Percentiles rank a stretch among this genome's conserved stretches.
Evolutionary conservation across 1,140 invertebrate species (phyloP).

Genomic region (Dreissena rostriformis): DNA sequence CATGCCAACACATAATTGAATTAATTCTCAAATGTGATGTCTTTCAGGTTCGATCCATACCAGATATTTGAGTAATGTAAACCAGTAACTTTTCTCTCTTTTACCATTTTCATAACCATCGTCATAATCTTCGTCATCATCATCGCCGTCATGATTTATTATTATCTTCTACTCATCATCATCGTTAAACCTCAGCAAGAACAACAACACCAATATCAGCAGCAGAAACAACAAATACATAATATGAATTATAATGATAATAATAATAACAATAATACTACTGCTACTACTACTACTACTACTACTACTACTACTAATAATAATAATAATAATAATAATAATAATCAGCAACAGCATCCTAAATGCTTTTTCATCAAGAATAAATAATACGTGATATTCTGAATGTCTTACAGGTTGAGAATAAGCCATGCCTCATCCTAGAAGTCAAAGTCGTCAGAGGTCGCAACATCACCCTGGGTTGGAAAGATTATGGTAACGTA

Average conservation of each 20-base stretch:
- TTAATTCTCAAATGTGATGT: too few relatives aligned
- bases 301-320: background rate
- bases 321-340: background rate
- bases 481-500: constrained; percentile 70
- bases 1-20: too few relatives aligned
- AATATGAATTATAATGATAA: too few relatives aligned
- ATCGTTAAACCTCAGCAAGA: too few relatives aligned
- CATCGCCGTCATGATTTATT: too few relatives aligned
- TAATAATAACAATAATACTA: background rate
- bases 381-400: background rate
- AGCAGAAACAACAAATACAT: too few relatives aligned
- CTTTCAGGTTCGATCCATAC: constrained; percentile 73
- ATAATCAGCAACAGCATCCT: too few relatives aligned
- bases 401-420: constrained; percentile 68
- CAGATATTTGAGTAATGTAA: constrained; percentile 73
- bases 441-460: constrained; percentile 70
- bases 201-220: too few relatives aligned
- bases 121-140: too few relatives aligned
- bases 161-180: too few relatives aligned
- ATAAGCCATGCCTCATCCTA: constrained; percentile 72
- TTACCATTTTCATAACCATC: too few relatives aligned
- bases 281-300: background rate
- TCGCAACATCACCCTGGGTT: constrained; percentile 73
- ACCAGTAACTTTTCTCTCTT: background rate
- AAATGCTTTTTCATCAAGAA: background rate